These are phyloP conservation scores for Ennomos fuscantarius DNA, from an alignment of 2,888 invertebrate genomes.

Conservation along the genomic window DNA sequence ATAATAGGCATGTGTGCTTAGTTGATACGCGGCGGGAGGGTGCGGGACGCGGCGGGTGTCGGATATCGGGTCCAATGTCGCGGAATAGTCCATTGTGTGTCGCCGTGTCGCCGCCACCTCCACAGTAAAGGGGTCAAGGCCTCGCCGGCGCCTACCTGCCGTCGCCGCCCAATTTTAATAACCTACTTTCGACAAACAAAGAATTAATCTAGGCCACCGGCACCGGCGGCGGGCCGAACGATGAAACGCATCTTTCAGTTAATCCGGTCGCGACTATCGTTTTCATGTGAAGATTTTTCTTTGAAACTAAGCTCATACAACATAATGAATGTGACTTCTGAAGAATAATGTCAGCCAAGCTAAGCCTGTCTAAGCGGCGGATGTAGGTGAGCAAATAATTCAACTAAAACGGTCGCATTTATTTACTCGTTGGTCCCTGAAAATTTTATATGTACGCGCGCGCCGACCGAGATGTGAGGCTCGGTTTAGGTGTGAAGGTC, in stretches of 20 bases:
- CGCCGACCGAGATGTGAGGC: constrained; percentile 76
- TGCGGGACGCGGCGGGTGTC: constrained; percentile 41
- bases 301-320: constrained; percentile 13
- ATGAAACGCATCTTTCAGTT: constrained; percentile 26
- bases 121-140: constrained; percentile 76
- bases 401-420: constrained; percentile 44
- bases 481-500: constrained; percentile 82
- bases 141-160: constrained; percentile 72
- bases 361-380: constrained; percentile 34
- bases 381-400: constrained; percentile 44
- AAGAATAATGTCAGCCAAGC: constrained; percentile 35
- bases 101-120: constrained; percentile 48
- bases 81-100: constrained; percentile 73
- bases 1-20: constrained; percentile 15
- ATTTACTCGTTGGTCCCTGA: constrained; percentile 55
- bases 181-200: constrained; percentile 47
- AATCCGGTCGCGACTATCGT: constrained; percentile 26
- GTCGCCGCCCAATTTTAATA: constrained; percentile 53
- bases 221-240: constrained; percentile 28
- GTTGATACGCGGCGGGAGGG: constrained; percentile 11
- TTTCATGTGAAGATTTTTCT: constrained; percentile 29
- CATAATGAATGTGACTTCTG: constrained; percentile 32
- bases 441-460: constrained; percentile 57
- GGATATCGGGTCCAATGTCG: constrained; percentile 70
- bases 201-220: constrained; percentile 37